Evolutionary conservation across 2,888 invertebrate genomes (phyloP), one percentile per base, ranked within the genome.

Genomic region (Aleiodes testaceus): DNA sequence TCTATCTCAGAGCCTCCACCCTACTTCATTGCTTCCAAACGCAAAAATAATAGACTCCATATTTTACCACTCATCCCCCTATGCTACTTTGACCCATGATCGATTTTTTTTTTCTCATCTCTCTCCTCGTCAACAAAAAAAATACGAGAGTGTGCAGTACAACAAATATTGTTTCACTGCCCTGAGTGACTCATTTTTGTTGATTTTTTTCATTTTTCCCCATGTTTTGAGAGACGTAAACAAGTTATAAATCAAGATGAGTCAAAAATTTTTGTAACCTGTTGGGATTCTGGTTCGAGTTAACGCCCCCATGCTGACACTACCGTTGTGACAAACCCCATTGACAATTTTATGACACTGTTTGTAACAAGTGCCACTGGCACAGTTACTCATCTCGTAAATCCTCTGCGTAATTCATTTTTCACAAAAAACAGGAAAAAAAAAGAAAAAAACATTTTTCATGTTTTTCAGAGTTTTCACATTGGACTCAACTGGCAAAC

Each of bases 31-130:
- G 66, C 73, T 68, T 65, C 59, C 52, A 22, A 66, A 77, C 72
- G 75, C 71, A 79, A 82, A 81, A 82, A 82, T 82, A 82, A 82
- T 82, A 81, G 80, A 82, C 80, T 78, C 76, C 30, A 65, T 50
- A 52, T 22, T 53, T 20, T 52, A 11, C 55, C 55, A 59, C 59
- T 50, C 66, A 53, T 16, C 53, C 67, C 64, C 16, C 50, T 11
- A 22, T 52, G 49, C 55, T 26, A 36, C 52, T 12, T 44, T 12
- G 26, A 22, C 52, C 52, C 22, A 20, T 67, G 67, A 71, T 72
- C 67, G 63, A 53, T 67, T 67, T 64, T 55, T 65, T 45, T 53
- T 52, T n/a, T n/a, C n/a, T 52, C 16, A 52, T 63, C 16, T 45
- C 44, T 45, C 22, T 11, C 42, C 26, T 14, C 36, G 3, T 22